Evolutionary conservation across 2,888 invertebrate species (phyloP).

Genomic region (Ectemnius cavifrons): DNA sequence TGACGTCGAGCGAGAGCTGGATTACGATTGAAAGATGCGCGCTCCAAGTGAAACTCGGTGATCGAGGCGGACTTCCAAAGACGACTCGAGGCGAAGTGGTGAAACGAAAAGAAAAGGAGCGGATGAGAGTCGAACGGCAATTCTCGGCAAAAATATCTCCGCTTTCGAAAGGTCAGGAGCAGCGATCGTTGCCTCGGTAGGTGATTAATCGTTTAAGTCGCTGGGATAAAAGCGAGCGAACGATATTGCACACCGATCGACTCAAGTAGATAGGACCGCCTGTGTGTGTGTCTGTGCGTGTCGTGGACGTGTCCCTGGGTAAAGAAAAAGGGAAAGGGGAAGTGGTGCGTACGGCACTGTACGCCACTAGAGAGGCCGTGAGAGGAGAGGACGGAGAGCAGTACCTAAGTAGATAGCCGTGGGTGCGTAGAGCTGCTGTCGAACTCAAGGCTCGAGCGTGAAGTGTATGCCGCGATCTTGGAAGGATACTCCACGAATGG

Average conservation of each 20-base stretch:
- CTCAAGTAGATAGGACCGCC: not conserved
- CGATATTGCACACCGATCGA: constrained; percentile 29
- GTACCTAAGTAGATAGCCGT: not conserved
- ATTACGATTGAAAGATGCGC: constrained; percentile 52
- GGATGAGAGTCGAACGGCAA: not conserved
- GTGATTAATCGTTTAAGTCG: constrained; percentile 42
- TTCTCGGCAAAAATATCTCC: constrained; percentile 28
- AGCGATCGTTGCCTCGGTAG: constrained; percentile 41
- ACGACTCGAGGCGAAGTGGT: not conserved
- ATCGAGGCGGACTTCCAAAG: constrained; percentile 27
- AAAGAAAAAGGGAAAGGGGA: constrained; percentile 30
- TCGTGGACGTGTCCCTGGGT: not conserved
- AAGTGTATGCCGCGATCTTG: constrained; percentile 46
- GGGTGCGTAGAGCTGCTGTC: not conserved
- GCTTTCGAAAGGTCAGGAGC: constrained; percentile 58
- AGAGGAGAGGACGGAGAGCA: not conserved
- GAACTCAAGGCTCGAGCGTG: not conserved
- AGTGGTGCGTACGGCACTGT: constrained; percentile 2
- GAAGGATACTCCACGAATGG: constrained; percentile 51
- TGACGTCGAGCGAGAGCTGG: constrained; percentile 18
- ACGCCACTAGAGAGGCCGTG: not conserved
- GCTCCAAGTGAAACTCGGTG: constrained; percentile 58
- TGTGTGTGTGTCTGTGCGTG: not conserved
- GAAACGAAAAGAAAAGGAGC: constrained; percentile 18
- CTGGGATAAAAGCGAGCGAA: constrained; percentile 42